Evolutionary conservation across 92 coral and sea anemone genomes (phyloP).

Genomic region (Zoanthus sociatus): DNA sequence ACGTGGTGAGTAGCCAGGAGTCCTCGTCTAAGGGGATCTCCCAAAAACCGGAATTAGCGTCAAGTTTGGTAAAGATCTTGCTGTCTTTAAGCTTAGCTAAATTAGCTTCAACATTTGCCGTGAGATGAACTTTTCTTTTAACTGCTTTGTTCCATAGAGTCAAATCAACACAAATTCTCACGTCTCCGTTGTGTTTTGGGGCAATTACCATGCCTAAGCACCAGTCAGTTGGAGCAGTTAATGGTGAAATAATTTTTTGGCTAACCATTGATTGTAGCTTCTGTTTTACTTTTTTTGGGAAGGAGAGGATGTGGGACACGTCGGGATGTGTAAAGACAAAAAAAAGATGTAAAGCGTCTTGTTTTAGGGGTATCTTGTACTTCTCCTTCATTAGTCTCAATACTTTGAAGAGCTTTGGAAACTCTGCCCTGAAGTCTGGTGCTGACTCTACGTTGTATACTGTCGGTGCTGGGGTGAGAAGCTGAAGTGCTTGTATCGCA

Average conservation of each 20-base stretch:
- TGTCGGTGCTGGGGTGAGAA: constrained; percentile 10
- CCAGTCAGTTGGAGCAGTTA: constrained; percentile 9
- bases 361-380: constrained; percentile 1
- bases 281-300: background rate
- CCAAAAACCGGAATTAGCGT: constrained; percentile 65
- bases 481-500: constrained; percentile 16
- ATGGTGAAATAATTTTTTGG: background rate
- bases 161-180: background rate
- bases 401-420: background rate
- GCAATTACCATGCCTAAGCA: background rate
- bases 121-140: background rate
- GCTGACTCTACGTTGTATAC: constrained; percentile 40
- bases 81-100: no score
- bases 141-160: no score
- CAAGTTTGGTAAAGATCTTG: no score
- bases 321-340: background rate
- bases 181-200: background rate
- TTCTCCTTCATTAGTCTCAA: background rate
- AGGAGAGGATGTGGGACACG: background rate
- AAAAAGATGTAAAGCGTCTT: background rate
- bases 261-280: background rate
- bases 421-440: constrained; percentile 55
- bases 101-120: constrained; percentile 47
- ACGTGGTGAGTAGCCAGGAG: constrained; percentile 55
- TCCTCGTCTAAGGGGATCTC: constrained; percentile 59